Conservation (phyloP, 2,113 vertebrate species). For the Synchiropus splendidus region DNA sequence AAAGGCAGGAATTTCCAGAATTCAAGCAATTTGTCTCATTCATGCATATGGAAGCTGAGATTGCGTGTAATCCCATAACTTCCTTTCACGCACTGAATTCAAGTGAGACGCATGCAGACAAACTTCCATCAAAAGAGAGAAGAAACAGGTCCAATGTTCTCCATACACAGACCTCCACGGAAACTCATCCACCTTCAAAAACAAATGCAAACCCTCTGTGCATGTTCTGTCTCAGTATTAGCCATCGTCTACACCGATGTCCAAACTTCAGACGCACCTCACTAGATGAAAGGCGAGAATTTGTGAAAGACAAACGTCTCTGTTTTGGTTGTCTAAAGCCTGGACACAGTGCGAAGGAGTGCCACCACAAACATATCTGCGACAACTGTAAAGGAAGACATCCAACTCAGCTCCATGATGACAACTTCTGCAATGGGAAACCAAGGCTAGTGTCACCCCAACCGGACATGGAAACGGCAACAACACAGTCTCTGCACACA, state of each 20-base stretch:
- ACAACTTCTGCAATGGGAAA: not conserved
- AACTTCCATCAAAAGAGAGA: not conserved
- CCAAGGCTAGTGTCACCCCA: not conserved
- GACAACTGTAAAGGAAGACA: not conserved
- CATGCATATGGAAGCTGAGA: not conserved
- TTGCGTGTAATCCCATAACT: too few species aligned
- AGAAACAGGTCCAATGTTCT: too few species aligned
- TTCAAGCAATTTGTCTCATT: constrained; percentile 4
- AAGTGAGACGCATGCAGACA: constrained; percentile 5
- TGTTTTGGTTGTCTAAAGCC: constrained; percentile 7
- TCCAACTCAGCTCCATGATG: constrained; percentile 1
- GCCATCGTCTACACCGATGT: too few species aligned
- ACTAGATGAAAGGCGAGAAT: not conserved
- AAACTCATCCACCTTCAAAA: not conserved
- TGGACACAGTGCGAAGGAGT: constrained; percentile 1
- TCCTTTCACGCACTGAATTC: too few species aligned
- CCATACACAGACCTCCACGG: not conserved
- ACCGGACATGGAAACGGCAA: too few species aligned
- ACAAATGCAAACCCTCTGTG: not conserved
- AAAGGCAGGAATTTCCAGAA: not conserved
- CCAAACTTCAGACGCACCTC: too few species aligned
- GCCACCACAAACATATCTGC: not conserved
- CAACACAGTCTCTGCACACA: constrained; percentile 1
- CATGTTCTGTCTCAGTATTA: constrained; percentile 2
- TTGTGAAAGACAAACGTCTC: constrained; percentile 3